Evolutionary conservation across 2,113 vertebrate genomes (phyloP), one percentile per base, ranked within the genome.

Genomic region (Salvelinus fontinalis): DNA sequence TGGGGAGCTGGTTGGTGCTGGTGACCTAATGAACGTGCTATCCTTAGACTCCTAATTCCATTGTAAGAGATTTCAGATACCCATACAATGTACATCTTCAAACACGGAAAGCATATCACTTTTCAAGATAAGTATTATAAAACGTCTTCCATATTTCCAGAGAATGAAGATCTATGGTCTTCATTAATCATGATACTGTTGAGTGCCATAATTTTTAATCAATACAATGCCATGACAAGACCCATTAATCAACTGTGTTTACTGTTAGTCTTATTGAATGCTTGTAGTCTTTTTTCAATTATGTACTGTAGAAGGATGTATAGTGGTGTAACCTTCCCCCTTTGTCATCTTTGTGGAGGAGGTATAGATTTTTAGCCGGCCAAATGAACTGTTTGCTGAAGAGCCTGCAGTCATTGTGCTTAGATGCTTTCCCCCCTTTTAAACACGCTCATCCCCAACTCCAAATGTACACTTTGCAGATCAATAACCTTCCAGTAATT

Each of bases 161-260:
- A 44, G n/a, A 78, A 81, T 67, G 39, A 84, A 79, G 83, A 83
- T 89, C 77, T 79, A 90, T 90, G 62, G 74, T 62, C 77, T 24
- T 78, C 27, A 87, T 84, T 84, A 82, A 73, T 88, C 75, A 83
- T 84, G 65, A 85, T 86, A 73, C 59, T 49, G 77, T 86, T 83
- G 83, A 89, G 79, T 70, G 69, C 57, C 73, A 44, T 72, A 77
- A 86, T 90, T 88, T 26, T 75, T 83, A 90, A 89, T 91, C 89
- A 86, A 90, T 93, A 78, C 29, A 76, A 76, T 70, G 69, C 79
- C 62, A 74, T 14, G 79, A 88, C 87, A 84, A 69, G 77, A 76
- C 27, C 44, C 87, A 91, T 92, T 92, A 71, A 89, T 93, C 90
- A 92, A 74, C 77, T 89, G 83, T 77, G 78, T 89, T 88, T 88